These are phyloP conservation scores for Leptodirus hochenwartii DNA, from an alignment of 2,888 invertebrate genomes.

Conservation along the genomic window DNA sequence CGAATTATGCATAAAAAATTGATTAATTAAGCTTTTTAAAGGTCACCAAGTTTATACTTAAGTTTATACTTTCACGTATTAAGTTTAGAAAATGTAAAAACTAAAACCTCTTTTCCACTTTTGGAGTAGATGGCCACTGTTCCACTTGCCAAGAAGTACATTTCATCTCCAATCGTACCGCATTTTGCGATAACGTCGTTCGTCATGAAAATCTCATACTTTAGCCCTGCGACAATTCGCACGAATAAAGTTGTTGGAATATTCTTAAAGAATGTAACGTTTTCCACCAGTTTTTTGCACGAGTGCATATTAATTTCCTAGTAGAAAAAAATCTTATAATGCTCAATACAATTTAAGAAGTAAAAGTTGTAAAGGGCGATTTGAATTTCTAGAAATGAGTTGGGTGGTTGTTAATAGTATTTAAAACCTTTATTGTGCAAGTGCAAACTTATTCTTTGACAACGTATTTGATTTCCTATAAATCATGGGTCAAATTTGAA, in stretches of 20 bases:
- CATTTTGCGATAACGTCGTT: slow-evolving; percentile 35
- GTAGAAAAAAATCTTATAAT: slow-evolving; percentile 4
- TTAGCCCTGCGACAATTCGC: slow-evolving; percentile 30
- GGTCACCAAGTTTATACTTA: no score
- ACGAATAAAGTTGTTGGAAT: slow-evolving; percentile 29
- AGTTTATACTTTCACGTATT: no score
- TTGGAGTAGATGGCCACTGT: slow-evolving; percentile 34
- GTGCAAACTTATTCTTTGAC: no score
- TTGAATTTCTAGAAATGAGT: not conserved
- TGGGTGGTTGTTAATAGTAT: not conserved
- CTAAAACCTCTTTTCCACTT: slow-evolving; percentile 26
- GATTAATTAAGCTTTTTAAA: no score
- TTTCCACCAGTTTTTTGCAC: slow-evolving; percentile 34
- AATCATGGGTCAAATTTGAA: no score
- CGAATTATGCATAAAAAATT: no score
- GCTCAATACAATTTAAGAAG: slow-evolving; percentile 1
- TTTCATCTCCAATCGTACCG: slow-evolving; percentile 31
- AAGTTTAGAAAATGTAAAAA: no score
- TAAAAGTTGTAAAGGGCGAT: not conserved
- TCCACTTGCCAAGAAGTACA: slow-evolving; percentile 38
- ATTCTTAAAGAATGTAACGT: slow-evolving; percentile 33
- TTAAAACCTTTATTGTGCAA: no score
- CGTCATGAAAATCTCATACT: slow-evolving; percentile 31
- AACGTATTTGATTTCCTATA: no score
- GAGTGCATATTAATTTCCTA: slow-evolving; percentile 35